These are phyloP conservation scores for Cantharis nigra DNA, from an alignment of 2,888 invertebrate species.

Conservation along the genomic window DNA sequence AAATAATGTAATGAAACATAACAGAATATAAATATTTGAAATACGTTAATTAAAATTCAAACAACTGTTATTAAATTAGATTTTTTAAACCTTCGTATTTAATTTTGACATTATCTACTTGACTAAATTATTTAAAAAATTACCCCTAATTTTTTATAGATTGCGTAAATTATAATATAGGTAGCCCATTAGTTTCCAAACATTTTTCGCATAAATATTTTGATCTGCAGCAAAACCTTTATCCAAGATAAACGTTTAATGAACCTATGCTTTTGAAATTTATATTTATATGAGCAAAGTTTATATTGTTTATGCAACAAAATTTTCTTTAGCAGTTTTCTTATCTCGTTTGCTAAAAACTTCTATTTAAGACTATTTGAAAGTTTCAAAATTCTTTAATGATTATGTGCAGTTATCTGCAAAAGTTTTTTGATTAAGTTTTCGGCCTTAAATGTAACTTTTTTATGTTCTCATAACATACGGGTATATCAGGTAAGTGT, in stretches of 20 bases:
- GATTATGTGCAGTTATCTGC: background rate
- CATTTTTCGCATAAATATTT: background rate
- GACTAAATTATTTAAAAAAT: too few relatives aligned
- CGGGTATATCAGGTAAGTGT: background rate
- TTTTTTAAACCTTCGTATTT: too few relatives aligned
- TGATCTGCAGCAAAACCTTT: background rate
- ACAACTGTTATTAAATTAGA: too few relatives aligned
- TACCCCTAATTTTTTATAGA: too few relatives aligned
- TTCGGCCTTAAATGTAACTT: background rate
- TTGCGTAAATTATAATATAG: too few relatives aligned
- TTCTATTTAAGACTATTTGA: background rate
- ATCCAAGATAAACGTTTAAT: background rate
- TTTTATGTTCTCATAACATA: background rate
- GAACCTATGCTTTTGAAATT: background rate
- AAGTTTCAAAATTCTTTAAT: background rate
- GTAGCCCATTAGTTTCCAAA: too few relatives aligned
- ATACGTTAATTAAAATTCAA: too few relatives aligned
- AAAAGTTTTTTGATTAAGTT: background rate
- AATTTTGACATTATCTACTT: too few relatives aligned
- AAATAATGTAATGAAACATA: too few relatives aligned
- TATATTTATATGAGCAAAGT: background rate
- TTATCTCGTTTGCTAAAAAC: background rate
- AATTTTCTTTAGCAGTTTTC: background rate
- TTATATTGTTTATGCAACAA: background rate
- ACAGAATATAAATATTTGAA: too few relatives aligned